Evolutionary conservation across 2,113 vertebrate species (phyloP).

Genomic region (Prunella himalayana): DNA sequence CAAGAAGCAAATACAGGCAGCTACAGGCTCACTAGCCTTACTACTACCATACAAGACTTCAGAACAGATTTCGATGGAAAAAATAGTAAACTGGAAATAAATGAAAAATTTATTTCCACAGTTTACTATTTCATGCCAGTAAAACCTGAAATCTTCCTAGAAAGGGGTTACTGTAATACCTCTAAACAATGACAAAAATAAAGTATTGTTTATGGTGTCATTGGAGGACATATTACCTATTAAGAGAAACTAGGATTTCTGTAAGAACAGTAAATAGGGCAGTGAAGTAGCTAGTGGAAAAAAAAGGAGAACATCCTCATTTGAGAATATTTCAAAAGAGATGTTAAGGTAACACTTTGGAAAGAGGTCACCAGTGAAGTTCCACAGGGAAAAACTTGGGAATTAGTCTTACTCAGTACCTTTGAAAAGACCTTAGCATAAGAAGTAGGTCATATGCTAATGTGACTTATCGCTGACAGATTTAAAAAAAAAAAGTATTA

Average conservation of each 20-base stretch:
- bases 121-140: background rate
- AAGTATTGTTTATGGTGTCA: background rate
- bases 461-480: background rate
- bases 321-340: background rate
- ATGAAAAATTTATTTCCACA: too few species aligned
- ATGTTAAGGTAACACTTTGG: background rate
- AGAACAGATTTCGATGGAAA: background rate
- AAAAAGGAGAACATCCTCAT: background rate
- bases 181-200: background rate
- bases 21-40: background rate
- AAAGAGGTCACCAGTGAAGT: background rate
- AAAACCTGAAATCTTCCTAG: background rate
- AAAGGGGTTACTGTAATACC: background rate
- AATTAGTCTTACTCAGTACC: background rate
- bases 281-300: background rate
- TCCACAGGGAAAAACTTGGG: background rate
- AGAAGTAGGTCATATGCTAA: background rate
- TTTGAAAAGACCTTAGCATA: conserved; percentile 9
- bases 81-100: background rate
- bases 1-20: background rate
- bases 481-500: background rate
- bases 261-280: background rate
- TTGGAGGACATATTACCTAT: background rate
- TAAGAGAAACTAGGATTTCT: background rate
- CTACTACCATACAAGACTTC: background rate